Conservation (phyloP, 2,797 vertebrate genomes). For the Psittacula echo region DNA sequence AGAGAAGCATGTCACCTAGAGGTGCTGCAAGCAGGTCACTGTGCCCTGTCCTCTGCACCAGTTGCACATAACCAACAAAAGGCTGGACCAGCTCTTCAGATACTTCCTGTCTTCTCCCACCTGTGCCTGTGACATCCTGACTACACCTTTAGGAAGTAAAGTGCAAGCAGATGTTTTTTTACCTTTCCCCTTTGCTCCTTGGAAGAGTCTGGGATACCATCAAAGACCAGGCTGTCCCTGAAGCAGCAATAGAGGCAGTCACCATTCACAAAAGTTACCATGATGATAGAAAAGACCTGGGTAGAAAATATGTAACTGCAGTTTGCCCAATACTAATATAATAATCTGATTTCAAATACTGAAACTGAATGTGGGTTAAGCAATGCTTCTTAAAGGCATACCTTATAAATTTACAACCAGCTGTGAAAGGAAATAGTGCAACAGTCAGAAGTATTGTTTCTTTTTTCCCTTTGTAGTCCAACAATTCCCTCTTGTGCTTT, state of each 20-base stretch:
- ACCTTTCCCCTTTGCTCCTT: background rate
- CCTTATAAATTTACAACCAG: background rate
- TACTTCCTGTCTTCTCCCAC: background rate
- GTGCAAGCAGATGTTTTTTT: background rate
- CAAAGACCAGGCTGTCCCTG: background rate
- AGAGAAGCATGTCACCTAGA: background rate
- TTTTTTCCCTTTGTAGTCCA: background rate
- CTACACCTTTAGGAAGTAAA: background rate
- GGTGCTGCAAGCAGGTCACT: background rate
- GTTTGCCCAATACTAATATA: background rate
- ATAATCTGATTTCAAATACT: background rate
- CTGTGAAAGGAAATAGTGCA: background rate
- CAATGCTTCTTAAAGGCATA: background rate
- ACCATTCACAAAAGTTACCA: background rate
- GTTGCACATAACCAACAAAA: rapidly evolving
- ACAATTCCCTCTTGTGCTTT: background rate
- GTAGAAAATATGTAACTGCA: background rate
- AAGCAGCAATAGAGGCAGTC: background rate
- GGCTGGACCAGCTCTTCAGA: background rate
- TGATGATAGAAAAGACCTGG: background rate
- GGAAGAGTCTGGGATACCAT: background rate
- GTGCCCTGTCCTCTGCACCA: background rate
- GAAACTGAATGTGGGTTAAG: background rate
- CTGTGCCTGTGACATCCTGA: background rate
- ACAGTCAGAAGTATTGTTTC: background rate